These are phyloP conservation scores for Hylyphantes graminicola DNA, from an alignment of 1,140 invertebrate genomes.

Conservation along the genomic window DNA sequence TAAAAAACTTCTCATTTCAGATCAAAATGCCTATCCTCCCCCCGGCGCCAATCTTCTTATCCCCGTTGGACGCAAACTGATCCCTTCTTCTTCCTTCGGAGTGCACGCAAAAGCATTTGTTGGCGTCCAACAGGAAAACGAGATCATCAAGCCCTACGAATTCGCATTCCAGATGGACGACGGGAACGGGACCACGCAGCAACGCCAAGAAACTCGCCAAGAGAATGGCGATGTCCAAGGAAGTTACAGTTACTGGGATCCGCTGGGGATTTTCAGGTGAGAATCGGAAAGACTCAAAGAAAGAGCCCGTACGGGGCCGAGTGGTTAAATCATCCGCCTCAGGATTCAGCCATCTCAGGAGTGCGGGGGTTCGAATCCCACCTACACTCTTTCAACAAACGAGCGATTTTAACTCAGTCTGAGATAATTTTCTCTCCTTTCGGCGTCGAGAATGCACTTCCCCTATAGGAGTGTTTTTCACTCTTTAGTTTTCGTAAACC, in stretches of 20 bases:
- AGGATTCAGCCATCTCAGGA: too few species aligned
- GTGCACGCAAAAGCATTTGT: neutral
- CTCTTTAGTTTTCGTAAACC: too few species aligned
- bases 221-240: slow-evolving; percentile 62
- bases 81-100: neutral
- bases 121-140: neutral
- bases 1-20: slow-evolving; percentile 3
- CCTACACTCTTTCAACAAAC: too few species aligned
- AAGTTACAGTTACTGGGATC: slow-evolving; percentile 60
- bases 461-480: too few species aligned
- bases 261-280: slow-evolving; percentile 54
- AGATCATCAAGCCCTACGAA: slow-evolving; percentile 10
- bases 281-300: too few species aligned
- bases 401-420: too few species aligned
- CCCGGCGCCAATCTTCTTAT: slow-evolving; percentile 1
- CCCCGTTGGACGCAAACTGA: slow-evolving; percentile 4
- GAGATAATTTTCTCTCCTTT: too few species aligned
- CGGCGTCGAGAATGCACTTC: too few species aligned
- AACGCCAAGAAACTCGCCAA: slow-evolving; percentile 59
- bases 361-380: too few species aligned
- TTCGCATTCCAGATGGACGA: slow-evolving; percentile 41
- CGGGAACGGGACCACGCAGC: slow-evolving; percentile 42
- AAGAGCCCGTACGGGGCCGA: too few species aligned
- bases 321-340: too few species aligned
- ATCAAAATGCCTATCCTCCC: slow-evolving; percentile 1